phyloP scores from a whole-genome alignment of 2,113 vertebrate species.

The Rynchops niger region DNA sequence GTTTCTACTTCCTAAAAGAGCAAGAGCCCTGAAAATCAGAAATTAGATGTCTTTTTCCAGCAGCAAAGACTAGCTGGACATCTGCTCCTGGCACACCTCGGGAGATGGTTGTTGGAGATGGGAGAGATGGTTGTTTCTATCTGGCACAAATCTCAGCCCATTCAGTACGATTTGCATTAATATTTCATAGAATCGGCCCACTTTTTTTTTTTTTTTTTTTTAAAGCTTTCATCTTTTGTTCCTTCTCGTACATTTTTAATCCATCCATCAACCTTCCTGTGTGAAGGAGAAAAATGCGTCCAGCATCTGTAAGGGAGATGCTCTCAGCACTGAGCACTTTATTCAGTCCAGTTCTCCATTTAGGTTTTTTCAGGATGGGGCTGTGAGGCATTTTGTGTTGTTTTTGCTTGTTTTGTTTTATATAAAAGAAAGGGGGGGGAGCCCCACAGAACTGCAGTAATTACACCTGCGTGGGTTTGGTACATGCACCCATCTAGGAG shows the following conservation, averaged over 20 bases:
- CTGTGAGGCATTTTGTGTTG: not conserved
- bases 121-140: not conserved
- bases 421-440: not conserved
- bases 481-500: not conserved
- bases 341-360: rapidly evolving
- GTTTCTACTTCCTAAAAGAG: not conserved
- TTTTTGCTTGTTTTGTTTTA: not conserved
- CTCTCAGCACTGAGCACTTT: not conserved
- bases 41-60: not conserved
- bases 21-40: not conserved
- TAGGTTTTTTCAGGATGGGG: not conserved
- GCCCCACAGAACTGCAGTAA: not conserved
- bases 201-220: not conserved
- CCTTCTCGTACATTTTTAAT: not conserved
- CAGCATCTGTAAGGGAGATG: not conserved
- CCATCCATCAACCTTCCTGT: not conserved
- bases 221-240: not conserved
- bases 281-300: not conserved
- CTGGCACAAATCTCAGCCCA: not conserved
- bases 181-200: not conserved
- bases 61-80: not conserved
- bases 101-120: not conserved
- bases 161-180: not conserved
- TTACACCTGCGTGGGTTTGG: not conserved
- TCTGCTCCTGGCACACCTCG: not conserved